Evolutionary conservation across 2,888 invertebrate genomes (phyloP).

Genomic region (Dione vanillae): DNA sequence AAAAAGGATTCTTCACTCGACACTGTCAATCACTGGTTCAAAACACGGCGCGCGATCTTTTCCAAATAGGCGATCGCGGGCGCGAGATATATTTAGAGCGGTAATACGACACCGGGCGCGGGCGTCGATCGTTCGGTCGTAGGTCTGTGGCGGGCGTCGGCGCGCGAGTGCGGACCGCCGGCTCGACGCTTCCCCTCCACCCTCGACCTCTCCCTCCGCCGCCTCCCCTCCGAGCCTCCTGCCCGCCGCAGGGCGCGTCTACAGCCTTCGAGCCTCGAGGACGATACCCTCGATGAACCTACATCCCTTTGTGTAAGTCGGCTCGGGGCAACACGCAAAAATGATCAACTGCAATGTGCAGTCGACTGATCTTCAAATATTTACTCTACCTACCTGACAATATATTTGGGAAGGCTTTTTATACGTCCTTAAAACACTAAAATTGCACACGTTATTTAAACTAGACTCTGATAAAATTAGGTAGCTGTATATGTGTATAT

Average conservation of each 20-base stretch:
- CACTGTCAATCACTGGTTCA: slow-evolving; percentile 84
- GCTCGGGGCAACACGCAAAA: slow-evolving; percentile 42
- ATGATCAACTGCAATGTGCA: slow-evolving; percentile 19
- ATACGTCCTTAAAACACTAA: neutral
- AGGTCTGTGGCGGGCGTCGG: slow-evolving; percentile 64
- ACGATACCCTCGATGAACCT: slow-evolving; percentile 68
- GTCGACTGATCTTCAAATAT: neutral
- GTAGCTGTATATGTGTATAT: no score
- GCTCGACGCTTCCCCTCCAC: slow-evolving; percentile 38
- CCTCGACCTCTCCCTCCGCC: slow-evolving; percentile 28
- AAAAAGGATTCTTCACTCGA: slow-evolving; percentile 76
- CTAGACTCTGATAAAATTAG: no score
- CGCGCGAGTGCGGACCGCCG: slow-evolving; percentile 69
- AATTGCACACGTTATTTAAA: neutral
- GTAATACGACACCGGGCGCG: slow-evolving; percentile 82
- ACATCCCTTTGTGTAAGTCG: slow-evolving; percentile 59
- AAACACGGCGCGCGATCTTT: slow-evolving; percentile 80
- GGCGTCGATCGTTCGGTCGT: slow-evolving; percentile 77
- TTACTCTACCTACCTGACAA: neutral
- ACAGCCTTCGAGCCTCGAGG: slow-evolving; percentile 70
- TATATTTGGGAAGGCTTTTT: neutral
- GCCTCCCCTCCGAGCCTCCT: slow-evolving; percentile 42
- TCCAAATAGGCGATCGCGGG: slow-evolving; percentile 83
- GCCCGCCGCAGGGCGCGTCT: slow-evolving; percentile 47
- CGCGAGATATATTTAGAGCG: slow-evolving; percentile 81